A percentile compares a stretch with the other conserved stretches of the same genome.
These are phyloP conservation scores for Echeneis naucrates DNA, from an alignment of 2,797 vertebrate genomes.

Conservation along the genomic window DNA sequence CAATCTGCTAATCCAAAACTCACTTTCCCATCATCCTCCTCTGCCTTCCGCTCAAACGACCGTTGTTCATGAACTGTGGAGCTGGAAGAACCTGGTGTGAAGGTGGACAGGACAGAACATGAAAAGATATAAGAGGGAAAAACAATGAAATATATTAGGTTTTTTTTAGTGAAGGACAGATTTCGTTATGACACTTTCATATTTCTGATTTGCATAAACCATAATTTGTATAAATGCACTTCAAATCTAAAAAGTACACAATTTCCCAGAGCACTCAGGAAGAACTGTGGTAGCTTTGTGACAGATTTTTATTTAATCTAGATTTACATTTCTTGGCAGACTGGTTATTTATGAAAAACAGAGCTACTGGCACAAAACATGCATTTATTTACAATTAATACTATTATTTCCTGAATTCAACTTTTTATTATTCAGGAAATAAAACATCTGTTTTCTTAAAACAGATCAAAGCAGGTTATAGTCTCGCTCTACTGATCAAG, in stretches of 20 bases:
- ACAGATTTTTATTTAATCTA: too few relatives aligned
- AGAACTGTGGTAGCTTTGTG: too few relatives aligned
- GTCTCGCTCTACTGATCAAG: slow-evolving; percentile 23
- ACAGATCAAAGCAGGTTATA: not conserved
- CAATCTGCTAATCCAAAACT: slow-evolving; percentile 59
- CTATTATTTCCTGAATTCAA: not conserved
- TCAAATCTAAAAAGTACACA: not conserved
- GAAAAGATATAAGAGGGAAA: slow-evolving; percentile 5
- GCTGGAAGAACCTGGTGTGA: slow-evolving; percentile 58
- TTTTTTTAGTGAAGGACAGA: not conserved
- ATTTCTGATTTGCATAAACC: not conserved
- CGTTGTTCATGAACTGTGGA: slow-evolving; percentile 71
- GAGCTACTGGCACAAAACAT: not conserved
- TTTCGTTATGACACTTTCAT: slow-evolving; percentile 8
- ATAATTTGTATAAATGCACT: not conserved
- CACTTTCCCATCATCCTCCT: slow-evolving; percentile 83
- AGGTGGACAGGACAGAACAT: slow-evolving; percentile 9
- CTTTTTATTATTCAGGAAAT: too few relatives aligned
- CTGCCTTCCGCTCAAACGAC: slow-evolving; percentile 78
- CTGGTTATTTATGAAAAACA: not conserved
- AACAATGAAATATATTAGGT: not conserved
- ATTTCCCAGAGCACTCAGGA: too few relatives aligned
- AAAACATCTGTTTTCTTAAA: not conserved
- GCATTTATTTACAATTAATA: not conserved
- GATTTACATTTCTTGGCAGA: too few relatives aligned